Evolutionary conservation across 2,888 invertebrate species (phyloP).

Genomic region (Philereme transversata): DNA sequence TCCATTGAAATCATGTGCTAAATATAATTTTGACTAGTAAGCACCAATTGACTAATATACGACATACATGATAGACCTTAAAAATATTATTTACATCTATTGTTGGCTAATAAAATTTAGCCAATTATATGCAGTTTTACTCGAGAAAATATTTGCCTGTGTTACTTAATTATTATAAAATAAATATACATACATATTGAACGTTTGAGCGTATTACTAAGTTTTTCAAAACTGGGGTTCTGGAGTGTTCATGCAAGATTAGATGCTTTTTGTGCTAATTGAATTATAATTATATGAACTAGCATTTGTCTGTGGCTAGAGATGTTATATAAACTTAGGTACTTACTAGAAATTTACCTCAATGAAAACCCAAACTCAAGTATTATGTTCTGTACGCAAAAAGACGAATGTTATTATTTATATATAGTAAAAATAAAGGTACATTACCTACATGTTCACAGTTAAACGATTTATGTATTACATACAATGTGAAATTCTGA

Average conservation of each 20-base stretch:
- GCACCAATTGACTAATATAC: slow-evolving; percentile 80
- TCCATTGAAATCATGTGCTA: slow-evolving; percentile 63
- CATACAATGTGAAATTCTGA: slow-evolving; percentile 1
- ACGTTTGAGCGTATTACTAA: slow-evolving; percentile 4
- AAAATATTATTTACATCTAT: slow-evolving; percentile 55
- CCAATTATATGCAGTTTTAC: slow-evolving; percentile 49
- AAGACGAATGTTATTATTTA: too few relatives aligned
- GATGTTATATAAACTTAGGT: too few relatives aligned
- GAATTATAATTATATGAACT: too few relatives aligned
- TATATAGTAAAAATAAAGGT: too few relatives aligned
- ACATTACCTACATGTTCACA: too few relatives aligned
- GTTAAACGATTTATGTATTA: background rate
- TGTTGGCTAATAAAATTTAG: slow-evolving; percentile 75
- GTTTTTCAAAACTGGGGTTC: too few relatives aligned
- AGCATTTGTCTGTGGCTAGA: too few relatives aligned
- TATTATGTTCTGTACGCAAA: too few relatives aligned
- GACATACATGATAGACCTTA: slow-evolving; percentile 57
- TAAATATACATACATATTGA: background rate
- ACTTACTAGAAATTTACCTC: too few relatives aligned
- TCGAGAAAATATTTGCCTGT: slow-evolving; percentile 1
- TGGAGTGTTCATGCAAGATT: background rate
- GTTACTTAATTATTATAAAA: slow-evolving; percentile 1
- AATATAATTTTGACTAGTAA: slow-evolving; percentile 83
- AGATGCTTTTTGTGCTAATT: too few relatives aligned
- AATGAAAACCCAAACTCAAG: too few relatives aligned